Percentiles rank a stretch among this genome's conserved stretches.
phyloP scores from a whole-genome alignment of 2,888 invertebrate species.

The Cetonia aurata region DNA sequence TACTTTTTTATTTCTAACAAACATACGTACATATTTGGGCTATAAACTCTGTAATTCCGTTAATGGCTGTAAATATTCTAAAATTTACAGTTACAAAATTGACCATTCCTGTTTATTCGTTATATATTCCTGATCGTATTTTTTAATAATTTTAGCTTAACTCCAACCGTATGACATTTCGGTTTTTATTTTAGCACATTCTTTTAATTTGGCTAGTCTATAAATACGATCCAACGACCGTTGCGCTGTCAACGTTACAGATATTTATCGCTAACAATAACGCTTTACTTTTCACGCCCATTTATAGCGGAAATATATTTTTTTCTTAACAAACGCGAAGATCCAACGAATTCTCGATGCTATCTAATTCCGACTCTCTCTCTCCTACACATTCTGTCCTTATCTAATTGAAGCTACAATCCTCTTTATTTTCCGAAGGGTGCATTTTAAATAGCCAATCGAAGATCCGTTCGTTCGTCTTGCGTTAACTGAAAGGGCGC shows the following conservation, averaged over 20 bases:
- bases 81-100: slow-evolving; percentile 7
- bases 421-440: slow-evolving; percentile 38
- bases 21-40: too few relatives aligned
- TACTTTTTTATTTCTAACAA: too few relatives aligned
- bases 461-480: slow-evolving; percentile 2
- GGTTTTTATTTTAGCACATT: background rate
- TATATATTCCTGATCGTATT: background rate
- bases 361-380: slow-evolving; percentile 14
- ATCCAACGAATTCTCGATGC: slow-evolving; percentile 23
- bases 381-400: slow-evolving; percentile 12
- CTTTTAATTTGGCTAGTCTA: slow-evolving; percentile 16
- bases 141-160: background rate
- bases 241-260: slow-evolving; percentile 28
- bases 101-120: slow-evolving; percentile 13
- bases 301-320: slow-evolving; percentile 30
- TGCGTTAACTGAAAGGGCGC: slow-evolving; percentile 3
- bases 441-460: slow-evolving; percentile 39
- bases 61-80: background rate
- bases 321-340: slow-evolving; percentile 27
- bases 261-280: slow-evolving; percentile 30
- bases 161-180: too few relatives aligned
- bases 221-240: slow-evolving; percentile 16
- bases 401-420: slow-evolving; percentile 37
- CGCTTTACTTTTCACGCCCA: slow-evolving; percentile 27
- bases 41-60: background rate